Evolutionary conservation across 1,140 invertebrate species (phyloP).

Genomic region (Drosophila dunni): DNA sequence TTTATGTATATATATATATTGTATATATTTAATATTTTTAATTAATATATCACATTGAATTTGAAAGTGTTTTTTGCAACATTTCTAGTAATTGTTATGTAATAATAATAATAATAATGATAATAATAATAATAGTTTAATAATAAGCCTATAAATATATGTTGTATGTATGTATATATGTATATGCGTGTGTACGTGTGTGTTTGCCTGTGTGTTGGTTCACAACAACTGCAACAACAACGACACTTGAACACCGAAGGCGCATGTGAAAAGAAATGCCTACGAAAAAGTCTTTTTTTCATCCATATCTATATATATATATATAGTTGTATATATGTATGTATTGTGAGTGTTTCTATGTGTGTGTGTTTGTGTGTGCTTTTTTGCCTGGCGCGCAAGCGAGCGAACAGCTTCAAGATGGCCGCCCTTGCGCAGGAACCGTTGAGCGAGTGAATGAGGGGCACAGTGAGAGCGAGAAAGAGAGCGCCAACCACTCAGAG

Average conservation of each 20-base stretch:
- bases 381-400: constrained; percentile 41
- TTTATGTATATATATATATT: constrained; percentile 53
- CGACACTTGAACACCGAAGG: constrained; percentile 68
- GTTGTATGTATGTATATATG: constrained; percentile 14
- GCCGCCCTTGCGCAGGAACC: constrained; percentile 69
- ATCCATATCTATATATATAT: constrained; percentile 19
- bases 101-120: constrained; percentile 46
- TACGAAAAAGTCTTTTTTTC: constrained; percentile 76
- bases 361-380: constrained; percentile 22
- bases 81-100: constrained; percentile 76
- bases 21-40: constrained; percentile 56
- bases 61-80: constrained; percentile 79
- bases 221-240: constrained; percentile 38
- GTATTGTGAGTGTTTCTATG: constrained; percentile 28
- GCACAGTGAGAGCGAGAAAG: constrained; percentile 19
- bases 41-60: constrained; percentile 82
- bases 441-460: constrained; percentile 36
- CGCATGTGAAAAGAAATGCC: constrained; percentile 71
- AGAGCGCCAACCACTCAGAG: not conserved
- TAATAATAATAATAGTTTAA: constrained; percentile 52
- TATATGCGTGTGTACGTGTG: constrained; percentile 37
- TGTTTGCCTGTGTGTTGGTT: constrained; percentile 16
- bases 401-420: constrained; percentile 73
- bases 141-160: constrained; percentile 59
- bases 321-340: constrained; percentile 19